phyloP scores from a whole-genome alignment of 2,888 invertebrate species.

The Atherix ibis region DNA sequence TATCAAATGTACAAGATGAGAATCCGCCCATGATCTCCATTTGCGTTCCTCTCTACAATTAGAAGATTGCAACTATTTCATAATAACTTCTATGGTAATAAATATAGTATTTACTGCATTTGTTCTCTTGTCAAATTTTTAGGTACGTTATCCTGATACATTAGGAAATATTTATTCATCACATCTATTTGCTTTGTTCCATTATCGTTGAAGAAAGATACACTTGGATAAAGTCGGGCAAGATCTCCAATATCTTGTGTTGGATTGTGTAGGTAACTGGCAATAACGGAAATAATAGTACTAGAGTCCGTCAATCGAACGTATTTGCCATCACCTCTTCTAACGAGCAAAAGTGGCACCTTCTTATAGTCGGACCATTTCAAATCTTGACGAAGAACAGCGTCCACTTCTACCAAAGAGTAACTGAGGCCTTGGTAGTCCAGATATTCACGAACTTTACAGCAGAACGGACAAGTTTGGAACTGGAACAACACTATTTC shows the following conservation, averaged over 20 bases:
- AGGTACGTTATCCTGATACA: constrained; percentile 49
- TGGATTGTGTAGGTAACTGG: constrained; percentile 54
- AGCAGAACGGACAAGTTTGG: constrained; percentile 95
- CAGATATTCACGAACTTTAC: constrained; percentile 73
- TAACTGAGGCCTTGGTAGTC: constrained; percentile 90
- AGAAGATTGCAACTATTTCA: constrained; percentile 1
- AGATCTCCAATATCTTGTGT: constrained; percentile 47
- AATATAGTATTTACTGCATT: constrained; percentile 38
- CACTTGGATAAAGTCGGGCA: constrained; percentile 58
- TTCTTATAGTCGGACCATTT: constrained; percentile 91
- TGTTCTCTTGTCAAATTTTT: constrained; percentile 36
- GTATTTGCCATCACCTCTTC: constrained; percentile 50
- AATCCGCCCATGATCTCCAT: constrained; percentile 94
- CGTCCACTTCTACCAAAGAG: constrained; percentile 93
- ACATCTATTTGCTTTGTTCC: constrained; percentile 58
- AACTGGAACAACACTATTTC: constrained; percentile 88
- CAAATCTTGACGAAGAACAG: constrained; percentile 77
- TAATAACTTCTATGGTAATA: neutral
- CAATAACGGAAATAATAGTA: constrained; percentile 77
- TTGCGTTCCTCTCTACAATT: constrained; percentile 69
- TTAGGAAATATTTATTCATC: constrained; percentile 76
- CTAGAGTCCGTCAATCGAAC: constrained; percentile 88
- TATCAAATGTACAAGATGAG: constrained; percentile 74
- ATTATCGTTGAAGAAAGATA: constrained; percentile 47
- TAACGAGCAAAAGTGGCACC: constrained; percentile 77